phyloP scores from a whole-genome alignment of 2,113 vertebrate genomes.

The Percopsis transmontana region DNA sequence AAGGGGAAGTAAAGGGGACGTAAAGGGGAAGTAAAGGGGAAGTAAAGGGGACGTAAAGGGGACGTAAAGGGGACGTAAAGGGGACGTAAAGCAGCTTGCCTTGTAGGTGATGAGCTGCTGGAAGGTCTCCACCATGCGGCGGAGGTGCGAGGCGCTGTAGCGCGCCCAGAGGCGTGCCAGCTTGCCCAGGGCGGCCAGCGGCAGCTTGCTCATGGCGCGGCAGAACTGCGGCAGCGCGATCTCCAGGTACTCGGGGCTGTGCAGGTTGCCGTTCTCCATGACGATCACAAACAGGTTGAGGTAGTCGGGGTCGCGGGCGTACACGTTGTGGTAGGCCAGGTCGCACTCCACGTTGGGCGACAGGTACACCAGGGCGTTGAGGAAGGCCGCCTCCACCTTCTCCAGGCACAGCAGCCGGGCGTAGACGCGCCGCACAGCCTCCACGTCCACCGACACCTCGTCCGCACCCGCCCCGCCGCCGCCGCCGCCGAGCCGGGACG shows the following conservation, averaged over 20 bases:
- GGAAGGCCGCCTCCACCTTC: constrained; percentile 96
- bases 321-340: constrained; percentile 97
- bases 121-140: constrained; percentile 97
- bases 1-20: no score
- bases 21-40: no score
- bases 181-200: constrained; percentile 92
- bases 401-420: constrained; percentile 91
- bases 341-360: constrained; percentile 98
- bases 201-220: constrained; percentile 98
- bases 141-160: constrained; percentile 90
- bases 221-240: constrained; percentile 96
- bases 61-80: no score
- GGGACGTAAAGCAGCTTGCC: no score
- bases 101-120: constrained; percentile 92
- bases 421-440: constrained; percentile 93
- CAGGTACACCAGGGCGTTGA: constrained; percentile 97
- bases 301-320: constrained; percentile 94
- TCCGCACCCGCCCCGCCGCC: constrained; percentile 86
- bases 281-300: constrained; percentile 98
- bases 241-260: constrained; percentile 98
- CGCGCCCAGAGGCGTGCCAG: constrained; percentile 91
- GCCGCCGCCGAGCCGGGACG: constrained; percentile 79
- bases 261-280: constrained; percentile 98
- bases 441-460: constrained; percentile 95
- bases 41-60: no score